Percentiles rank a stretch among this genome's conserved stretches.
These are phyloP conservation scores for Noturus placidus DNA, from an alignment of 2,113 vertebrate genomes.

Conservation along the genomic window DNA sequence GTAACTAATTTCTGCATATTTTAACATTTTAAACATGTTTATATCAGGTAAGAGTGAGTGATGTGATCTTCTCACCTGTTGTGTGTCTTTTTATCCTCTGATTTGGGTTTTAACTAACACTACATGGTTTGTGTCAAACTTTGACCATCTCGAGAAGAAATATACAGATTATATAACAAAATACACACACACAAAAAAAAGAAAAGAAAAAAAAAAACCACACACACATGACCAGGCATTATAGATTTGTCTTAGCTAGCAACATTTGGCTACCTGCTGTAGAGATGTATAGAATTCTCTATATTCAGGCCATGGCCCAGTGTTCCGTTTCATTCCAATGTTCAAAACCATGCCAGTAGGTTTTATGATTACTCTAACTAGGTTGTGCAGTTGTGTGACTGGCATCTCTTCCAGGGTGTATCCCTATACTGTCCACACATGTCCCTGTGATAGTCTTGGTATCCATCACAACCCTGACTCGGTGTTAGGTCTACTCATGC, in stretches of 20 bases:
- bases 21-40: neutral
- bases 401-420: too few species aligned
- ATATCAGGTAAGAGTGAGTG: neutral
- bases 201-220: too few species aligned
- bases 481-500: too few species aligned
- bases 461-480: too few species aligned
- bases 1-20: too few species aligned
- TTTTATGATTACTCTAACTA: neutral
- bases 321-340: neutral
- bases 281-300: neutral
- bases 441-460: too few species aligned
- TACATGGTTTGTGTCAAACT: too few species aligned
- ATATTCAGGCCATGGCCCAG: neutral
- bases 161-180: neutral
- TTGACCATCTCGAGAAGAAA: neutral
- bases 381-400: neutral
- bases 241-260: neutral
- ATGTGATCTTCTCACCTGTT: neutral
- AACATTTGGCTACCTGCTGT: neutral
- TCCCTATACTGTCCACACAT: too few species aligned
- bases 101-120: neutral
- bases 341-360: neutral
- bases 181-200: neutral
- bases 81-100: neutral
- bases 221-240: neutral